Evolutionary conservation across 2,888 invertebrate genomes (phyloP).

Genomic region (Drosophila atripex): DNA sequence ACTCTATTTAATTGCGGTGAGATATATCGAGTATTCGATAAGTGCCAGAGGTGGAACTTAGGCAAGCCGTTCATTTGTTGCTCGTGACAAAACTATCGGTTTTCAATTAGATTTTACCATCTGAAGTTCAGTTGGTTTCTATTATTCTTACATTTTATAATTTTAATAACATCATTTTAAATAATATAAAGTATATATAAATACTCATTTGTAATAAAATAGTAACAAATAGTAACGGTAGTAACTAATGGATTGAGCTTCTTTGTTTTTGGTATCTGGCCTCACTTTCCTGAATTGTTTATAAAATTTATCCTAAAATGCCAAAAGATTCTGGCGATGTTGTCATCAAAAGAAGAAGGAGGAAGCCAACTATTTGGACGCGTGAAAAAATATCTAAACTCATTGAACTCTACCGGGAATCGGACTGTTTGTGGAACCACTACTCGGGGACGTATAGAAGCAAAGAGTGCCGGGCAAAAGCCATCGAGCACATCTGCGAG

Average conservation of each 20-base stretch:
- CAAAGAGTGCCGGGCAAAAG: constrained; percentile 77
- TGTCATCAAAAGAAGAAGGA: constrained; percentile 18
- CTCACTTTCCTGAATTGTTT: neutral
- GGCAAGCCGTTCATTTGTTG: neutral
- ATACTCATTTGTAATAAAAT: no score
- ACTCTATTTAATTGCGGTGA: constrained; percentile 56
- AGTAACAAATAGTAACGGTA: no score
- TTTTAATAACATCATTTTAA: no score
- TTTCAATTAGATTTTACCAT: neutral
- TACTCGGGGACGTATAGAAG: constrained; percentile 81
- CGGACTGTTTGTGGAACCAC: constrained; percentile 83
- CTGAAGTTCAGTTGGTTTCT: neutral
- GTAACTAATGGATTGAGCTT: neutral
- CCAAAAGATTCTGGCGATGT: constrained; percentile 18
- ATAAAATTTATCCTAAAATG: constrained; percentile 32
- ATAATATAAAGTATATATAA: no score
- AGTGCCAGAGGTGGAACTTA: neutral
- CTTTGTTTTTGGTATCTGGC: neutral
- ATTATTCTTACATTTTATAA: neutral
- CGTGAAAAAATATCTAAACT: constrained; percentile 79
- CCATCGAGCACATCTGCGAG: constrained; percentile 77
- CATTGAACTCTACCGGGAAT: constrained; percentile 78
- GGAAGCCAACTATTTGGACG: constrained; percentile 77
- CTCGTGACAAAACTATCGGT: constrained; percentile 3
- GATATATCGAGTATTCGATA: constrained; percentile 56